Evolutionary conservation across 2,888 invertebrate species (phyloP).

Genomic region (Amphipyra tragopoginis): DNA sequence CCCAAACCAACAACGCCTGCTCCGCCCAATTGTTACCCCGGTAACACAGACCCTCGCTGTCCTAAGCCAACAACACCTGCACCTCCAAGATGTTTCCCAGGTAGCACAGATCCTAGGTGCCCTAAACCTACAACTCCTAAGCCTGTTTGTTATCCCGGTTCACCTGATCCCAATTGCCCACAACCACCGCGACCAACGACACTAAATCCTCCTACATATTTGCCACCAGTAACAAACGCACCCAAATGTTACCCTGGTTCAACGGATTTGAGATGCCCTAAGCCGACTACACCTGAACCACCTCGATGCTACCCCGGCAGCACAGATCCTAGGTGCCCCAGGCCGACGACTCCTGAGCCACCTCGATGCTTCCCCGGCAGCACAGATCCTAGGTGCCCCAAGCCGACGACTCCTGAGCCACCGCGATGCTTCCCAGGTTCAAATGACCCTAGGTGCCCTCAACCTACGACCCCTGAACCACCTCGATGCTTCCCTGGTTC

Average conservation of each 20-base stretch:
- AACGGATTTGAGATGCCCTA: no score
- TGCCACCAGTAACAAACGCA: constrained; percentile 52
- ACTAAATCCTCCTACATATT: constrained; percentile 44
- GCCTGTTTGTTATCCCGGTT: constrained; percentile 60
- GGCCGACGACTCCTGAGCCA: no score
- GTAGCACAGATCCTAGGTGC: no score
- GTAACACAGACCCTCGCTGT: no score
- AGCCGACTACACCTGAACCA: no score
- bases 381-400: no score
- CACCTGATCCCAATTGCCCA: constrained; percentile 29
- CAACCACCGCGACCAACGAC: constrained; percentile 35
- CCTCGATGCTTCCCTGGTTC: constrained; percentile 69
- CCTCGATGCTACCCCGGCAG: constrained; percentile 69
- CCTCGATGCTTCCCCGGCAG: no score
- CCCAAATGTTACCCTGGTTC: constrained; percentile 28
- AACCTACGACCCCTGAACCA: constrained; percentile 56
- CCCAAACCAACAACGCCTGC: constrained; percentile 49
- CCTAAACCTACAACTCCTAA: constrained; percentile 9
- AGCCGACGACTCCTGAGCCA: no score
- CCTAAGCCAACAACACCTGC: constrained; percentile 47
- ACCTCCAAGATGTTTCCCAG: constrained; percentile 45
- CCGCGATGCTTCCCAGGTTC: constrained; percentile 54
- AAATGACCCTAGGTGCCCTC: constrained; percentile 63
- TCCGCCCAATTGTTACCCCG: no score
- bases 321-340: constrained; percentile 66